Evolutionary conservation across 2,888 invertebrate genomes (phyloP), one percentile per base, ranked within the genome.

Genomic region (Pseudoips prasinana): DNA sequence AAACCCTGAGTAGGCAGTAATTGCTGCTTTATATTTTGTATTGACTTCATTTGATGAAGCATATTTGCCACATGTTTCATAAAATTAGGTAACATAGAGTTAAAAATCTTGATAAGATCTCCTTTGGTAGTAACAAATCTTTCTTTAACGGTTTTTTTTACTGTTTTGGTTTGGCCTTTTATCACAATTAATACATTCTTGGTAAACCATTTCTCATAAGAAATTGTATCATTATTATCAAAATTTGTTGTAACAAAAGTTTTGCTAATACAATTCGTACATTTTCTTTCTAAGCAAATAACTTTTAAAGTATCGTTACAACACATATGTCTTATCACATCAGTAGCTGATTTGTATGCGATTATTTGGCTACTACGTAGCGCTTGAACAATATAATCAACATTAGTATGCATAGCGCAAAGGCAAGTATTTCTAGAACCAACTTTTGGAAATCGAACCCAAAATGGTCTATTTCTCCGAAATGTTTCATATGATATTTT

Each of bases 81-180:
- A 24, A 25, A 38, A 4, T 26, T 26, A 10, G 31, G 34, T 28
- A 45, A 7, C 3, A 36, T 46, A 1, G 18, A 7, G 1, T 42
- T 37, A 42, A 11, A 37, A 1, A 22, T 33, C 18, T 20, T 45
- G 30, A n/a, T n/a, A n/a, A n/a, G n/a, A 22, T 10, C 26, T 7
- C 22, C 9, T 22, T 42, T 31, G 10, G 46, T 33, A 1, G 44
- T 44, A 9, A 30, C 31, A 0, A 47, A 45, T 4, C 28, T 46
- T 29, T 53, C 45, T 42, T 53, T 47, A 0, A 47, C 5, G 33
- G 39, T 40, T 43, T 53, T 43, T 28, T 43, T 36, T 10, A 37
- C 42, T 7, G 20, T n/a, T 30, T 39, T 42, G 26, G 18, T 8
- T 3, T 39, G 27, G 9, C 37, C 36, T 34, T 35, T 45, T 2